Evolutionary conservation across 2,888 invertebrate species (phyloP).

Genomic region (Chloroclystis v-ata): DNA sequence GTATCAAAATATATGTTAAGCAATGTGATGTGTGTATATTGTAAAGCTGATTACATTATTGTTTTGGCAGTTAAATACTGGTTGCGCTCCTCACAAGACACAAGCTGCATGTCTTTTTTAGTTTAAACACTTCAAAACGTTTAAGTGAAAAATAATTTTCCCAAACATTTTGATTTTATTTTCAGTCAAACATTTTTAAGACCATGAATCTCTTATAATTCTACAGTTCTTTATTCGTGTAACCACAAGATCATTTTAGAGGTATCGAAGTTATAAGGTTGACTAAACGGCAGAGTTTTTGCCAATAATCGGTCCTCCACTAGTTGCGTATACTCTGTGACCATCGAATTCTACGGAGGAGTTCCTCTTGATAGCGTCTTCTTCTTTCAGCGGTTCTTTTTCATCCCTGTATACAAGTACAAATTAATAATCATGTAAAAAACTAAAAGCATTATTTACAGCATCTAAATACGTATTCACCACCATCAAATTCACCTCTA

Average conservation of each 20-base stretch:
- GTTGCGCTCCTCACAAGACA: conserved; percentile 67
- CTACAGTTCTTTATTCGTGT: background rate
- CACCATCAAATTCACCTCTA: conserved; percentile 6
- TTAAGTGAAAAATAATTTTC: background rate
- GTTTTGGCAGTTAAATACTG: conserved; percentile 73
- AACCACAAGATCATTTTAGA: background rate
- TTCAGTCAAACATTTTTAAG: background rate
- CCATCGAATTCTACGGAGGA: conserved; percentile 90
- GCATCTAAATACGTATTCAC: conserved; percentile 16
- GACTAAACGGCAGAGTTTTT: conserved; percentile 92
- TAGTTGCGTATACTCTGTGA: conserved; percentile 88
- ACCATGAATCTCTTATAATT: no score
- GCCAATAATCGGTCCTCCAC: conserved; percentile 90
- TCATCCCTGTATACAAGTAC: conserved; percentile 79
- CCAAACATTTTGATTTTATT: background rate
- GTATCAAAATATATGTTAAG: conserved; percentile 40
- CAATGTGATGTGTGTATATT: conserved; percentile 36
- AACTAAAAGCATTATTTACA: conserved; percentile 23
- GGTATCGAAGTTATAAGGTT: background rate
- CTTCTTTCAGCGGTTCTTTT: conserved; percentile 87
- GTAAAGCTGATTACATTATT: conserved; percentile 56
- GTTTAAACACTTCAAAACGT: background rate
- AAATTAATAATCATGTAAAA: conserved; percentile 2
- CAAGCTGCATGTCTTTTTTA: conserved; percentile 41
- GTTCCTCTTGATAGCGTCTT: conserved; percentile 84